Percentiles rank a stretch among this genome's conserved stretches.
Conservation (phyloP, 2,797 vertebrate genomes). For the Trichosurus vulpecula region DNA sequence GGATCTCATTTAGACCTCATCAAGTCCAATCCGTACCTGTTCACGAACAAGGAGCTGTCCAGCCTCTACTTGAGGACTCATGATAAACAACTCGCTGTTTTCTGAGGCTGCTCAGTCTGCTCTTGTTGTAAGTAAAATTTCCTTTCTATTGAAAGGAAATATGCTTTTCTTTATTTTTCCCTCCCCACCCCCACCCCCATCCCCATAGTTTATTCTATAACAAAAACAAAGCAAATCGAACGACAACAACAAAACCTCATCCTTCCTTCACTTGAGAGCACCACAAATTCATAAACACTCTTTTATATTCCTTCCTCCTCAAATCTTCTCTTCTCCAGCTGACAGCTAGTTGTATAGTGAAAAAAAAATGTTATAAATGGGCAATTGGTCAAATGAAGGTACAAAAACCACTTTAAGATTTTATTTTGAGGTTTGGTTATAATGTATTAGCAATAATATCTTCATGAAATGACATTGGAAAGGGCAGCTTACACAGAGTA, state of each 20-base stretch:
- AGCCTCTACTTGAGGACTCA: neutral
- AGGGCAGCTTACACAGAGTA: neutral
- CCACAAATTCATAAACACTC: neutral
- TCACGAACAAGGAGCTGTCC: neutral
- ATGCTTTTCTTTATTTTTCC: neutral
- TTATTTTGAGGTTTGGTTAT: neutral
- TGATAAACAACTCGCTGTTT: neutral
- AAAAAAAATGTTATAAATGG: neutral
- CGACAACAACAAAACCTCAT: neutral
- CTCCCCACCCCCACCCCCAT: neutral
- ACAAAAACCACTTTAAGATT: neutral
- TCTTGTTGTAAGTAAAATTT: neutral
- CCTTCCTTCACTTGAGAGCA: neutral
- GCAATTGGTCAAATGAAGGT: neutral
- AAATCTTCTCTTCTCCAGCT: neutral
- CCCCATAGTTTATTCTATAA: neutral
- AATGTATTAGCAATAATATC: neutral
- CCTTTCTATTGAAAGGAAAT: neutral
- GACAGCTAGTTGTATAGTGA: neutral
- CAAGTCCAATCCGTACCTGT: neutral
- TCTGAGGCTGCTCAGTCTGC: neutral
- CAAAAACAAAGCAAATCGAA: neutral
- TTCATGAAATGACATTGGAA: neutral
- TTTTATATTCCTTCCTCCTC: neutral
- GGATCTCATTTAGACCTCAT: neutral